These are phyloP conservation scores for Enteromius fasciolatus DNA, from an alignment of 2,797 vertebrate genomes.

Conservation along the genomic window DNA sequence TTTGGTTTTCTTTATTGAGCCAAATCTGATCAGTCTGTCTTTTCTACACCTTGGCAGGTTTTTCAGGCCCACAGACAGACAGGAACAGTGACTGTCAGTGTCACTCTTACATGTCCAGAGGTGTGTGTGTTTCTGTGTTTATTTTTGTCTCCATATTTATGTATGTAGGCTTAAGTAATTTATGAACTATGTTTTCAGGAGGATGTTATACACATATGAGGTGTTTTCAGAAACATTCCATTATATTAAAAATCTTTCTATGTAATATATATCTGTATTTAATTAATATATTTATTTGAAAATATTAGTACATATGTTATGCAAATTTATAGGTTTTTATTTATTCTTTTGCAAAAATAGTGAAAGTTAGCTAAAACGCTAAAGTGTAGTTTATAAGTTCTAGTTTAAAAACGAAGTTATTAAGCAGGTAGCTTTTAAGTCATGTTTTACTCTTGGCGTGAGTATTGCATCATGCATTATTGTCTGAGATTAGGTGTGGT, in stretches of 20 bases:
- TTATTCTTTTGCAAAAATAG: not conserved
- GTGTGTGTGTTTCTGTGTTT: constrained; percentile 45
- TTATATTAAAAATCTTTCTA: not conserved
- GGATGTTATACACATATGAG: not conserved
- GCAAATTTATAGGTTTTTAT: not conserved
- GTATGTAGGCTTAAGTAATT: not conserved
- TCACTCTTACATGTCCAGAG: constrained; percentile 61
- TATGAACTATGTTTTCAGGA: not conserved
- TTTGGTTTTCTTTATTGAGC: not conserved
- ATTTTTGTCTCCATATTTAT: not conserved
- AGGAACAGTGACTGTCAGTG: constrained; percentile 66
- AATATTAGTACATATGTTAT: not conserved
- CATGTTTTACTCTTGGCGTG: not conserved
- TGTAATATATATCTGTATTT: not conserved
- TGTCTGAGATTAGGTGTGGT: constrained; percentile 69
- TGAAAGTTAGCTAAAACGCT: too few relatives aligned
- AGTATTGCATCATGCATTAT: not conserved
- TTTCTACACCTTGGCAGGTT: constrained; percentile 60
- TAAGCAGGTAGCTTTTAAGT: not conserved
- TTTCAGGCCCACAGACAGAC: constrained; percentile 66
- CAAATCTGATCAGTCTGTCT: constrained; percentile 38
- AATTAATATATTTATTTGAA: not conserved
- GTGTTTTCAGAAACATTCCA: not conserved
- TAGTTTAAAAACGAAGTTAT: not conserved
- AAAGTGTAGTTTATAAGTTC: not conserved